These are phyloP conservation scores for Oncorhynchus mykiss DNA, from an alignment of 2,113 vertebrate species.

Conservation along the genomic window DNA sequence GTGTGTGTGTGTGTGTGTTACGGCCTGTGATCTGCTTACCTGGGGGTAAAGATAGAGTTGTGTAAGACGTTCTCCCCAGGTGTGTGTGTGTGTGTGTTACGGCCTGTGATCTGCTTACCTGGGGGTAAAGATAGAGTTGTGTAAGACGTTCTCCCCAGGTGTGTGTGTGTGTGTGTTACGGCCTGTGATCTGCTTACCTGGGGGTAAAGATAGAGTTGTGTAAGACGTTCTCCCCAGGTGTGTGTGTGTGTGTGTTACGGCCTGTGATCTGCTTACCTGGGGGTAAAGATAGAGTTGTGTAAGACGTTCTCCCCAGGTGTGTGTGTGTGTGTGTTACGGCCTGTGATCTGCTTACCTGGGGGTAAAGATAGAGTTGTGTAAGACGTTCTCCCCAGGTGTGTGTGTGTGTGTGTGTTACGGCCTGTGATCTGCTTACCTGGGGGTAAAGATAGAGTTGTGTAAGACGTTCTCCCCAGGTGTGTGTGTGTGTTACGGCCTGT, in stretches of 20 bases:
- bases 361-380: slow-evolving; percentile 96
- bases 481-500: too few relatives aligned
- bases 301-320: too few relatives aligned
- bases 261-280: too few relatives aligned
- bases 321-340: background rate
- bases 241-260: slow-evolving; percentile 53
- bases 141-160: too few relatives aligned
- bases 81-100: slow-evolving; percentile 57
- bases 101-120: too few relatives aligned
- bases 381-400: slow-evolving; percentile 82
- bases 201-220: slow-evolving; percentile 97
- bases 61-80: slow-evolving; percentile 98
- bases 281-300: too few relatives aligned
- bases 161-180: background rate
- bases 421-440: too few relatives aligned
- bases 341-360: slow-evolving; percentile 77
- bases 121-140: too few relatives aligned
- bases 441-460: too few relatives aligned
- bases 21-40: slow-evolving; percentile 66
- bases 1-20: background rate
- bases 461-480: too few relatives aligned
- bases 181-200: slow-evolving; percentile 71
- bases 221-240: slow-evolving; percentile 97
- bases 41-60: slow-evolving; percentile 94
- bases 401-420: too few relatives aligned